Evolutionary conservation across 2,888 invertebrate species (phyloP), one percentile per base, ranked within the genome.

Genomic region (Eilema sororculum): DNA sequence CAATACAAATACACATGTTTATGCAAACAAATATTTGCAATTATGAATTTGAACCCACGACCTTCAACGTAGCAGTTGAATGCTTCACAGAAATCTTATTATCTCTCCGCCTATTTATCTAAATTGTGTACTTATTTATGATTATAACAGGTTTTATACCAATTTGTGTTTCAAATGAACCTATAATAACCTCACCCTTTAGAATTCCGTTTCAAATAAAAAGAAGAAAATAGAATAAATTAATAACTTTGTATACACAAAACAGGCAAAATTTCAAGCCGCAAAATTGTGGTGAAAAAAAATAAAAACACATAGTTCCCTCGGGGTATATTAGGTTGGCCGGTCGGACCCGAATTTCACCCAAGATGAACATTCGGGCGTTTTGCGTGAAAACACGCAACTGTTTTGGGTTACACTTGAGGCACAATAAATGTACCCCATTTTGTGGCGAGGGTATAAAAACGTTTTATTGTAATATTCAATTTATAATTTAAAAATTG

Each of bases 301-400:
- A 78, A 83, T 78, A 82, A 82, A 82, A 80, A 74, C 65, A 71
- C 68, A 78, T 57, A 63, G 73, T 73, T 77, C 87, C 85, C 86
- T 61, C 33, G 86, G 85, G 89, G 81, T 81, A 80, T 86, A 85
- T 90, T 86, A 87, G 75, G 72, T 76, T 69, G 72, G 78, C 80
- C 74, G 79, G 81, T 81, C 79, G 82, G 75, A 75, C 81, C 86
- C 78, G 81, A 88, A 89, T 88, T 81, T 86, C 80, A 84, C 87
- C 84, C 87, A 75, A 86, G 89, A 86, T 86, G 84, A 85, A 84
- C 89, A 89, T 87, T 88, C 86, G 85, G 86, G 86, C 87, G 84
- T 90, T 92, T 91, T 90, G 87, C 86, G 85, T 87, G 86, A 90
- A 78, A 90, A 88, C 82, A 84, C 84, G 85, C 85, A 83, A 88